Conservation (phyloP, 2,113 vertebrate species). For the Nymphicus hollandicus region DNA sequence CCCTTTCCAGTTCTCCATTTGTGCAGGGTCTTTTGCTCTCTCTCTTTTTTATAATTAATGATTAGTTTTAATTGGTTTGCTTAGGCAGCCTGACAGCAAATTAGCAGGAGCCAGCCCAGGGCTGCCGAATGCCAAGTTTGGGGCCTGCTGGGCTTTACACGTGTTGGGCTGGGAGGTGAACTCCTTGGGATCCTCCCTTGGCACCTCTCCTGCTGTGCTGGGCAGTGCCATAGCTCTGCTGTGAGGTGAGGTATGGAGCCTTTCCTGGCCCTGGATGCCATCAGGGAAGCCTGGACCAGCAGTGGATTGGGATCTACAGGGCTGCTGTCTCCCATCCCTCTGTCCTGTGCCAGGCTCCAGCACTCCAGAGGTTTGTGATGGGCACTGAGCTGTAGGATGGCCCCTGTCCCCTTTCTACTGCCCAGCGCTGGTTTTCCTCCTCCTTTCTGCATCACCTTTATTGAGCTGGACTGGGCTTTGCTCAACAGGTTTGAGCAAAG, state of each 20-base stretch:
- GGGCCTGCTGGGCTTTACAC: constrained; percentile 19
- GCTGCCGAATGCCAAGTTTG: constrained; percentile 49
- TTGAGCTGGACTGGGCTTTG: background rate
- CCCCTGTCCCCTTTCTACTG: background rate
- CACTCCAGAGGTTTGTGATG: too few species aligned
- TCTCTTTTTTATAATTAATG: constrained; percentile 86
- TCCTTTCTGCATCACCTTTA: background rate
- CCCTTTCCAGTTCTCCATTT: constrained; percentile 25
- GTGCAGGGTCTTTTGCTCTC: constrained; percentile 34
- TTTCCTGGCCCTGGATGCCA: background rate
- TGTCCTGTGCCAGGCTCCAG: background rate
- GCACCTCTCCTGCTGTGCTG: background rate
- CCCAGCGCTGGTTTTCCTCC: background rate
- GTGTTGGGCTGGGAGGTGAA: background rate
- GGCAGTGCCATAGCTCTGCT: background rate
- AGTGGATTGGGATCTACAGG: background rate
- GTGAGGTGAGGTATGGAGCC: rapidly evolving
- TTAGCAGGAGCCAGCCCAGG: constrained; percentile 72
- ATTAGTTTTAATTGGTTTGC: constrained; percentile 87
- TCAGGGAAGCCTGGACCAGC: background rate
- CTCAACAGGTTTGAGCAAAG: background rate
- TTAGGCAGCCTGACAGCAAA: constrained; percentile 80
- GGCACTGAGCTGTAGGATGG: background rate
- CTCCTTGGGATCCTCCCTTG: background rate
- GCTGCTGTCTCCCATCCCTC: background rate